Evolutionary conservation across 2,888 invertebrate species (phyloP), one percentile per base, ranked within the genome.

Genomic region (Biston stratarius): DNA sequence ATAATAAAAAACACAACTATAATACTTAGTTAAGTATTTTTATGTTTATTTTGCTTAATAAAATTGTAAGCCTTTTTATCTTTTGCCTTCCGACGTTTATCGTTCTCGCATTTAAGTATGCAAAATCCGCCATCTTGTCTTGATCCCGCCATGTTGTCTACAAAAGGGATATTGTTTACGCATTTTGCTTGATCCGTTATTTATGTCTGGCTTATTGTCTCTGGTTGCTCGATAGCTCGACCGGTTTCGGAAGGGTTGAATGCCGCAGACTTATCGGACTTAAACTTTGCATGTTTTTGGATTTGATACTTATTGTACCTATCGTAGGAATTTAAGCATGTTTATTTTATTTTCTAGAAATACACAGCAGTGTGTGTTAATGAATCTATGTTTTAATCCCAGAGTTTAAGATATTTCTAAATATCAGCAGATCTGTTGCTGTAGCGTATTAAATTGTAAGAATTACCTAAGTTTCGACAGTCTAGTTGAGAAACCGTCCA

Each of bases 111-210:
- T 42, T 52, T n/a, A n/a, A 24, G 12, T 83, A 87, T 85, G 87
- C 84, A 84, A 88, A 87, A 73, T 70, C 65, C 78, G 81, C 83
- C 84, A 84, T 84, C 73, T 83, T 79, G 74, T 69, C 73, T 53
- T 73, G 80, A 86, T 84, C 86, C 82, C 84, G 82, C 83, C 86
- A 85, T 85, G 81, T 89, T 89, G 86, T 83, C 77, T 68, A 60
- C 60, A 55, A 40, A 58, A 59, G 55, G 80, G 76, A 87, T 86
- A 93, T 93, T 92, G 94, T 93, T 92, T 92, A 87, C 90, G 85
- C 81, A 81, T 87, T 89, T 87, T 84, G 83, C 84, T 85, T 86
- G 90, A 92, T 91, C 91, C 86, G 85, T 86, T 92, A 91, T 93
- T 93, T 93, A 92, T 92, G 89, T 89, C 48, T 73, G 84, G 87